Evolutionary conservation across 2,113 vertebrate genomes (phyloP).

Genomic region (Tragelaphus strepsiceros): DNA sequence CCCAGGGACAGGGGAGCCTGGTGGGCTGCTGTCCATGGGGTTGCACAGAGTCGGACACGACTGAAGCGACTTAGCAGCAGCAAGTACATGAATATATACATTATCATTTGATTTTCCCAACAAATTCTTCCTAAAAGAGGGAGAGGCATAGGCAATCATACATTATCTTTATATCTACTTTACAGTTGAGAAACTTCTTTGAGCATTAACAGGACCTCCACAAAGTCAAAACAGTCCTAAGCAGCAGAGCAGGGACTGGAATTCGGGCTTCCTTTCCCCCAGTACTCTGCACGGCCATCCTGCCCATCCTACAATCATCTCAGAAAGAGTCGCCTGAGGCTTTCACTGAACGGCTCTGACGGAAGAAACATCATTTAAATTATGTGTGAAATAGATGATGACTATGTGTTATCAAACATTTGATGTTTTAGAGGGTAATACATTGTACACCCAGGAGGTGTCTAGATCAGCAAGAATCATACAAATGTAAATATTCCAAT

Average conservation of each 20-base stretch:
- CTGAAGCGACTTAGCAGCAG: no score
- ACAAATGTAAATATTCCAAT: neutral
- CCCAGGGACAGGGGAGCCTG: no score
- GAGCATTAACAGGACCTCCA: neutral
- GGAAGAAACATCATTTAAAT: constrained; percentile 25
- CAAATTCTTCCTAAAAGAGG: neutral
- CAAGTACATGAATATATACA: neutral
- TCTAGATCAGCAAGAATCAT: neutral
- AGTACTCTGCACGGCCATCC: neutral
- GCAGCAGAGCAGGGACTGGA: neutral
- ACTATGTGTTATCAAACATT: neutral
- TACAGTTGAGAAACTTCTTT: neutral
- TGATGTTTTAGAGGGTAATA: neutral
- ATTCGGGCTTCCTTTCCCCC: neutral
- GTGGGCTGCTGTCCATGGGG: no score
- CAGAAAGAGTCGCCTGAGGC: neutral
- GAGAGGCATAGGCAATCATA: neutral
- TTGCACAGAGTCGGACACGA: no score
- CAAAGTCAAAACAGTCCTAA: neutral
- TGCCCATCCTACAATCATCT: neutral
- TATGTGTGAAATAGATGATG: neutral
- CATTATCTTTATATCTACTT: neutral
- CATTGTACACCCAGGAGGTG: neutral
- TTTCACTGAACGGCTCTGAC: neutral
- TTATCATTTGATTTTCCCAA: constrained; percentile 20